These are phyloP conservation scores for Buathra laborator DNA, from an alignment of 2,888 invertebrate genomes.

Conservation along the genomic window DNA sequence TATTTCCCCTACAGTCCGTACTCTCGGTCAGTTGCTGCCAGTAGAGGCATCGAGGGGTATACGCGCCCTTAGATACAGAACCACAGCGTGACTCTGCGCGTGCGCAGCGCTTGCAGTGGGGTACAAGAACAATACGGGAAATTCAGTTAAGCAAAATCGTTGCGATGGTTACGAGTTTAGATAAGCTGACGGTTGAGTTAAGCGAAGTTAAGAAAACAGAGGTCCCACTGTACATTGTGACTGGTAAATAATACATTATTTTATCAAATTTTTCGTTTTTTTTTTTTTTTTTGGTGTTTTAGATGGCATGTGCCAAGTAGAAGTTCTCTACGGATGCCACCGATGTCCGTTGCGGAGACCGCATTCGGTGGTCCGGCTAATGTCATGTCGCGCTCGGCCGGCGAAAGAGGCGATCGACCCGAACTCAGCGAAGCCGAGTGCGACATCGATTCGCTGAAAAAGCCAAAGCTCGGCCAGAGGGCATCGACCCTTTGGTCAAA, in stretches of 20 bases:
- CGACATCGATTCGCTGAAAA: slow-evolving; percentile 91
- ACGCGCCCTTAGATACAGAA: too few relatives aligned
- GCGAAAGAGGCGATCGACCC: slow-evolving; percentile 86
- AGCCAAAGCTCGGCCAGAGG: slow-evolving; percentile 89
- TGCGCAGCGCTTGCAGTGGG: too few relatives aligned
- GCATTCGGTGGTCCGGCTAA: slow-evolving; percentile 84
- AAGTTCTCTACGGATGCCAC: slow-evolving; percentile 88
- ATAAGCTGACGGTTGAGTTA: too few relatives aligned
- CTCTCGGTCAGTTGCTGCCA: too few relatives aligned
- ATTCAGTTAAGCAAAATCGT: too few relatives aligned
- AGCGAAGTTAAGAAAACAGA: background rate
- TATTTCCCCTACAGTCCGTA: too few relatives aligned
- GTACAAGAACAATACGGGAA: too few relatives aligned
- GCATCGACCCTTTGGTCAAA: slow-evolving; percentile 90
- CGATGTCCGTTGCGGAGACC: slow-evolving; percentile 88
- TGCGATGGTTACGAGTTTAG: too few relatives aligned
- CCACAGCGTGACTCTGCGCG: too few relatives aligned
- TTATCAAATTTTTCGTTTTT: background rate
- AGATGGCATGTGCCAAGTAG: slow-evolving; percentile 87
- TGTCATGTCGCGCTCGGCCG: slow-evolving; percentile 78
- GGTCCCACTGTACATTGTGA: too few relatives aligned
- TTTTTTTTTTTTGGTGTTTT: slow-evolving; percentile 12
- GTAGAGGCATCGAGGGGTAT: too few relatives aligned
- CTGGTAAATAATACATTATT: background rate
- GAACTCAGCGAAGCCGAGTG: slow-evolving; percentile 91